Base-by-base conservation (phyloP, 1,140 invertebrate species). In the Galendromus occidentalis region DNA sequence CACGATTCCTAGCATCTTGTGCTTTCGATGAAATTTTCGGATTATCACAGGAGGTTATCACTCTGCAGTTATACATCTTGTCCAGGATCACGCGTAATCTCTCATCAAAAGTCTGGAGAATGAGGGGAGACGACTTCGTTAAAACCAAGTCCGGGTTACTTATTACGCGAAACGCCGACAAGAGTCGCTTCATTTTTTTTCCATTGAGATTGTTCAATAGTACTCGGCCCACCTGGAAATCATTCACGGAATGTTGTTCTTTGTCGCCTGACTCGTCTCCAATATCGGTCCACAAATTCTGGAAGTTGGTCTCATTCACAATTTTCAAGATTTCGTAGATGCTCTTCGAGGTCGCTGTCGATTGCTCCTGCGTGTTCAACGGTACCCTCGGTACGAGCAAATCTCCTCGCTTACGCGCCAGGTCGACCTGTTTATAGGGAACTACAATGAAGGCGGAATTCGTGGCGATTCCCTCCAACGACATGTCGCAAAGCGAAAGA, bases 31-130 rank as follows among this genome's bases (percentile, higher is more conserved):
- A 59, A 14, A 59, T 25, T 9, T 59, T 59, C 51, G 51, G 51
- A 22, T 25, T 59, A 59, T 59, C 51, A 59, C 51, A 59, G 51
- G n/a, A 25, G 14, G 17, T 59, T 59, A 59, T 59, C 14, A 59
- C 51, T 59, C 22, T 59, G 25, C 51, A 59, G 51, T 59, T 59
- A 22, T 59, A 59, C 33, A 59, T 17, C 9, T 59, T 59, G 22
- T 59, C 51, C 12, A 59, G 51, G 33, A 59, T 25, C 2, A 14
- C 14, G 20, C 25, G 12, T 9, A 59, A 22, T 33, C 51, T 17
- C 17, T 59, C 51, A 22, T 17, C 25, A 12, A 59, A 59, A 22
- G 17, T 22, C 51, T 59, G 22, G 17, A 18, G 33, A 6, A 47
- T 9, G 33, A 9, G 33, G 9, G 33, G 4, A 9, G 33, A 39